Conservation (phyloP, 2,888 invertebrate species). For the Ormyrus labotus region DNA sequence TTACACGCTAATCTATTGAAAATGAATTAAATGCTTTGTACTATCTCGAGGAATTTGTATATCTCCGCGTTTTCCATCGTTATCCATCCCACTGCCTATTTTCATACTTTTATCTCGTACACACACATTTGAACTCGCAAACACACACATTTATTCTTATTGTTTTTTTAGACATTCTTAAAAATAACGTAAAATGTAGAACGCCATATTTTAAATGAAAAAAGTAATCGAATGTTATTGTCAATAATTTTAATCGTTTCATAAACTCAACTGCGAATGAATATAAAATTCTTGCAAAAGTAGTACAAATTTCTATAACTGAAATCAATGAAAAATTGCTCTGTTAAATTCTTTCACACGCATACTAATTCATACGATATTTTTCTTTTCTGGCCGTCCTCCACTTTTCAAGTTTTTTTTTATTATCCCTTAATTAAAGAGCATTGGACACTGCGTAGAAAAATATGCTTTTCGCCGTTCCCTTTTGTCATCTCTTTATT, state of each 20-base stretch:
- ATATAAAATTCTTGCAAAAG: conserved; percentile 10
- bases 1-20: conserved; percentile 67
- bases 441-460: conserved; percentile 69
- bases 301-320: background rate
- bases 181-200: background rate
- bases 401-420: conserved; percentile 32
- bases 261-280: background rate
- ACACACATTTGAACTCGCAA: background rate
- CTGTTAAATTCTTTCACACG: background rate
- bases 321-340: conserved; percentile 10
- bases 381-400: conserved; percentile 30
- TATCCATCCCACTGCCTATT: conserved; percentile 53
- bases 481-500: conserved; percentile 10
- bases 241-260: background rate
- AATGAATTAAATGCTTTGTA: conserved; percentile 74
- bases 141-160: conserved; percentile 2
- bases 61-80: conserved; percentile 63
- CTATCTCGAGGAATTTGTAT: conserved; percentile 76
- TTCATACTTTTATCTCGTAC: conserved; percentile 37
- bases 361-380: conserved; percentile 17
- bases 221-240: background rate
- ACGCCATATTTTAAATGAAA: background rate
- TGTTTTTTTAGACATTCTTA: conserved; percentile 19
- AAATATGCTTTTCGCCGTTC: conserved; percentile 67
- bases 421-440: conserved; percentile 58